phyloP scores from a whole-genome alignment of 2,888 invertebrate genomes.

The Blastobasis adustella region DNA sequence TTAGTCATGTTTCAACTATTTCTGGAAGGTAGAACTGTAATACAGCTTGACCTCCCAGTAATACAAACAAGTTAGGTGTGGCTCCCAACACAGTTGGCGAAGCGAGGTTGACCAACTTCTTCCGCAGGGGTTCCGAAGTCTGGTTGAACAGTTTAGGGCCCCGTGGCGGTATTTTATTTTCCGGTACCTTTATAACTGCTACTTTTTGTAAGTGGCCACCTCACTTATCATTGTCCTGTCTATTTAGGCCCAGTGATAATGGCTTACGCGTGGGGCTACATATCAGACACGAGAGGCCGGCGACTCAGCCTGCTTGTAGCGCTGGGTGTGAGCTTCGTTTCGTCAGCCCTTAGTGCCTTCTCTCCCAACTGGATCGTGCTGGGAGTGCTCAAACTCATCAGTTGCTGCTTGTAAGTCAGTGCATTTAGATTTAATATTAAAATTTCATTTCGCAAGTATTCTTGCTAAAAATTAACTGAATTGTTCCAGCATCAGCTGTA shows the following conservation, averaged over 20 bases:
- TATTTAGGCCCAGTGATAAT: conserved; percentile 1
- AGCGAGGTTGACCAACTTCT: no score
- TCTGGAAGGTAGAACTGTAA: background rate
- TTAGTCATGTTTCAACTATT: no score
- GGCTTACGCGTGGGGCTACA: conserved; percentile 13
- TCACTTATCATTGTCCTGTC: no score
- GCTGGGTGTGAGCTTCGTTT: background rate
- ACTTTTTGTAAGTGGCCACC: no score
- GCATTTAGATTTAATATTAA: conserved; percentile 2
- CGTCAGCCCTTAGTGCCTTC: background rate
- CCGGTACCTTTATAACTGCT: no score
- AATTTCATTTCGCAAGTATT: no score
- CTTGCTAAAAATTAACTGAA: no score
- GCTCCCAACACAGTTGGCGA: no score
- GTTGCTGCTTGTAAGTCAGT: background rate
- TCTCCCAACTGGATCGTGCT: background rate
- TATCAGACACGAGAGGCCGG: conserved; percentile 13
- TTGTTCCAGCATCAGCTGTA: conserved; percentile 34
- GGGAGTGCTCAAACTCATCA: background rate
- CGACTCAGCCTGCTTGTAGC: conserved; percentile 1
- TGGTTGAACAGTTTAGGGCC: no score
- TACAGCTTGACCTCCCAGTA: background rate
- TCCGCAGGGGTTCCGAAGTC: no score
- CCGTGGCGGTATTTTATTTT: no score
- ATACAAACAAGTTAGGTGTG: background rate